These are phyloP conservation scores for Chiloscyllium punctatum DNA, from an alignment of 2,797 vertebrate species.

Conservation along the genomic window DNA sequence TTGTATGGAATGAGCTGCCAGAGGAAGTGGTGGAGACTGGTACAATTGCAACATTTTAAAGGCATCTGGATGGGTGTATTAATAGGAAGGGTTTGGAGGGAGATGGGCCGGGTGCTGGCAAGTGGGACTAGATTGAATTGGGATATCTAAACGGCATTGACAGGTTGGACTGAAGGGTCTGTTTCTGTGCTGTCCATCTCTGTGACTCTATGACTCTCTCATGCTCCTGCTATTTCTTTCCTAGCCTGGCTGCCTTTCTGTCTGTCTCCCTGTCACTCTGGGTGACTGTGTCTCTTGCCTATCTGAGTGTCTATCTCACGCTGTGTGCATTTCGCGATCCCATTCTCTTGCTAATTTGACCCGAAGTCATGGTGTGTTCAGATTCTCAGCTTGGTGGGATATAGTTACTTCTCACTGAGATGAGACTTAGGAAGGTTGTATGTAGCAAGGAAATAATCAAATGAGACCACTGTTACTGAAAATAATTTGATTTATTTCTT, in stretches of 20 bases:
- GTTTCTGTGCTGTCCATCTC: too few relatives aligned
- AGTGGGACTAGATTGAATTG: too few relatives aligned
- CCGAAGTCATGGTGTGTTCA: background rate
- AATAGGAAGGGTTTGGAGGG: too few relatives aligned
- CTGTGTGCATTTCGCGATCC: constrained; percentile 40
- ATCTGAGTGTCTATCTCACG: constrained; percentile 40
- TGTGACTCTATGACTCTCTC: too few relatives aligned
- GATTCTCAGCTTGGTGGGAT: background rate
- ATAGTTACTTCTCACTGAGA: background rate
- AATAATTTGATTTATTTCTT: constrained; percentile 30
- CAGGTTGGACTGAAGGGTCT: too few relatives aligned
- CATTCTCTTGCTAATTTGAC: background rate
- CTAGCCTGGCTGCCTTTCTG: background rate
- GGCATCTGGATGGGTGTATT: too few relatives aligned
- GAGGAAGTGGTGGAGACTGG: too few relatives aligned
- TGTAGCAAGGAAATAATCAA: background rate
- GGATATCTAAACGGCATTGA: too few relatives aligned
- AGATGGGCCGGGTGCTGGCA: too few relatives aligned
- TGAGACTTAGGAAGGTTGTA: background rate
- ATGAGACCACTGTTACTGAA: background rate
- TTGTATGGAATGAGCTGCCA: too few relatives aligned
- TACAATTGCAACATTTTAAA: too few relatives aligned
- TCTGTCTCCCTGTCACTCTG: constrained; percentile 42
- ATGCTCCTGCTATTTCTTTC: too few relatives aligned
- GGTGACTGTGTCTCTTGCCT: constrained; percentile 36